Conservation (phyloP, 2,888 invertebrate genomes). For the Lasioglossum marginatum region DNA sequence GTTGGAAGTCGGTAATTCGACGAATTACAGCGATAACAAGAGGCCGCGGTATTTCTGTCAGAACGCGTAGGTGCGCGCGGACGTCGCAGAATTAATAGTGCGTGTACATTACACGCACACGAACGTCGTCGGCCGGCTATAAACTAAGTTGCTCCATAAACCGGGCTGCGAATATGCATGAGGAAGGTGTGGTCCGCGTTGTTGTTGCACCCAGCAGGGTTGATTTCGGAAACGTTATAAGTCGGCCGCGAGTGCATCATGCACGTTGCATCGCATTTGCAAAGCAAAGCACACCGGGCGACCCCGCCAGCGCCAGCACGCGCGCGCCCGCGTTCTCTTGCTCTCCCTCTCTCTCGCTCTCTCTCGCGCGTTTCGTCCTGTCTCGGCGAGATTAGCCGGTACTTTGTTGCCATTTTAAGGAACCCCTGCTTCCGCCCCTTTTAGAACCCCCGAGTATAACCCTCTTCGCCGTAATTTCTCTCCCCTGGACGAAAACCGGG, state of each 20-base stretch:
- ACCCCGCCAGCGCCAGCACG: not conserved
- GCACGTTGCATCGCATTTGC: slow-evolving; percentile 77
- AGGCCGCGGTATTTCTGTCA: slow-evolving; percentile 42
- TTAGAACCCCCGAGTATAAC: not conserved
- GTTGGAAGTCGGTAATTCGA: slow-evolving; percentile 47
- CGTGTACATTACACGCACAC: slow-evolving; percentile 63
- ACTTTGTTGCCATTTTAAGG: slow-evolving; percentile 56
- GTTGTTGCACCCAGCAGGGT: slow-evolving; percentile 64
- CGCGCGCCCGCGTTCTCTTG: not conserved
- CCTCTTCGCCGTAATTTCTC: not conserved
- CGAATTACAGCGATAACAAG: slow-evolving; percentile 48
- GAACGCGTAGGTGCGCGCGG: slow-evolving; percentile 39
- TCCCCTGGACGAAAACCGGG: not conserved
- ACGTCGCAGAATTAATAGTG: slow-evolving; percentile 76
- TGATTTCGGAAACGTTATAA: slow-evolving; percentile 80
- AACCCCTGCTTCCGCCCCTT: slow-evolving; percentile 28
- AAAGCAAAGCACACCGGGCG: slow-evolving; percentile 73
- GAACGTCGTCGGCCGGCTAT: slow-evolving; percentile 60
- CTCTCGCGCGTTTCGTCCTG: slow-evolving; percentile 34
- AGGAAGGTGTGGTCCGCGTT: slow-evolving; percentile 78
- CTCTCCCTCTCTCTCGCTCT: not conserved
- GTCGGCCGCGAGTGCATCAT: slow-evolving; percentile 76
- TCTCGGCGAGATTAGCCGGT: slow-evolving; percentile 49
- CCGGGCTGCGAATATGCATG: slow-evolving; percentile 79
- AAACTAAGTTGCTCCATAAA: slow-evolving; percentile 74